Evolutionary conservation across 2,113 vertebrate genomes (phyloP).

Genomic region (Dasypus novemcinctus): DNA sequence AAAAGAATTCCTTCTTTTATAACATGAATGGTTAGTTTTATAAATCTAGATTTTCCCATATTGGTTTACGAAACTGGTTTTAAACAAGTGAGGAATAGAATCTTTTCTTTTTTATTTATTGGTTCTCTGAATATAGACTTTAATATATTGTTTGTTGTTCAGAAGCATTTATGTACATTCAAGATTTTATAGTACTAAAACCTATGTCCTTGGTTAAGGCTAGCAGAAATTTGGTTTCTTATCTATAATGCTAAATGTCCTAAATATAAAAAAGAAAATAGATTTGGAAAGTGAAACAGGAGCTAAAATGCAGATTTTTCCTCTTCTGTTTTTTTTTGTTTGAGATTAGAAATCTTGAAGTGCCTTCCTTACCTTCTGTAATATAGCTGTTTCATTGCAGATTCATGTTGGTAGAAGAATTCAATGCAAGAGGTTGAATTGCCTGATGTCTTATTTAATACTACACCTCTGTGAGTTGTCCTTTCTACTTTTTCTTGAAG

Average conservation of each 20-base stretch:
- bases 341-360: neutral
- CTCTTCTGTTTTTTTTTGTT: neutral
- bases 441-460: constrained; percentile 24
- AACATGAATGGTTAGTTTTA: constrained; percentile 15
- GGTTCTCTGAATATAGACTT: neutral
- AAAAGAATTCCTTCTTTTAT: constrained; percentile 31
- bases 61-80: constrained; percentile 40
- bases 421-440: neutral
- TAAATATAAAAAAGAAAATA: constrained; percentile 9
- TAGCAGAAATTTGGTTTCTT: neutral
- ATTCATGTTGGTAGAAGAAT: neutral
- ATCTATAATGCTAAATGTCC: neutral
- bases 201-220: neutral
- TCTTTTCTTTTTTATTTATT: neutral
- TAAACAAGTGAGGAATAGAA: neutral
- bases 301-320: neutral
- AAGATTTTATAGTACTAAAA: neutral
- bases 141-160: neutral
- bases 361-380: neutral
- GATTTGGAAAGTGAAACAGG: neutral
- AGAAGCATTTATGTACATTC: neutral
- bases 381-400: neutral
- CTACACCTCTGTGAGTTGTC: neutral
- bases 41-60: neutral
- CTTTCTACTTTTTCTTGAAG: constrained; percentile 53